Percentiles rank a stretch among this genome's conserved stretches.
Conservation (phyloP, 1,140 invertebrate genomes). For the Pseudomyrmex gracilis region DNA sequence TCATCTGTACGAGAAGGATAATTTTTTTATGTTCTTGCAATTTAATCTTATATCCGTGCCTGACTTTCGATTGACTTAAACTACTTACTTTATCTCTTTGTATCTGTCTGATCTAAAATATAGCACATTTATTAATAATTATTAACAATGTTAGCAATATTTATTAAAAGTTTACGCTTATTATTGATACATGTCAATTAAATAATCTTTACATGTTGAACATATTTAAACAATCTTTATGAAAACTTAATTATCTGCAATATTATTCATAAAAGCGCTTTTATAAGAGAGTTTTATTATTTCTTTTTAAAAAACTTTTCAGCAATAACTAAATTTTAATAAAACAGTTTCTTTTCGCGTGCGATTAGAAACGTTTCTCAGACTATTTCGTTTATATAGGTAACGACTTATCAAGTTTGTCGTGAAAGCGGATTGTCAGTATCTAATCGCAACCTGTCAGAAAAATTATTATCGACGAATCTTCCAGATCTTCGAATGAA, state of each 20-base stretch:
- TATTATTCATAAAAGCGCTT: too few relatives aligned
- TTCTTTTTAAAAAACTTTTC: too few relatives aligned
- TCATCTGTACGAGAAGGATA: neutral
- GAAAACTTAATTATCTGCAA: too few relatives aligned
- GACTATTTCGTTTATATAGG: neutral
- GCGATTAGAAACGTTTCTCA: neutral
- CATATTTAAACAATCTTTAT: neutral
- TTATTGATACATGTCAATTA: neutral
- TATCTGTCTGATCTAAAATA: neutral
- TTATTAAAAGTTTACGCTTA: neutral
- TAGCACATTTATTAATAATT: too few relatives aligned
- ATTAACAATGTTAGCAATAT: neutral
- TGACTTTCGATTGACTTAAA: slow-evolving; percentile 1
- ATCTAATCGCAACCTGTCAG: neutral
- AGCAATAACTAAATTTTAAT: neutral
- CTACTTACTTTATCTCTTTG: neutral
- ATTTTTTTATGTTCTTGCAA: neutral
- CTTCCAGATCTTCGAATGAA: neutral
- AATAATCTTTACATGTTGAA: neutral
- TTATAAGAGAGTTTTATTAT: too few relatives aligned
- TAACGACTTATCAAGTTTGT: neutral
- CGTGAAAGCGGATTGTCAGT: neutral
- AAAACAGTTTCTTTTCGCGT: neutral
- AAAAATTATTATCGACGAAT: slow-evolving; percentile 23
- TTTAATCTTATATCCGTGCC: neutral